Evolutionary conservation across 1,140 invertebrate species (phyloP).

Genomic region (Leptinotarsa undecemlineata): DNA sequence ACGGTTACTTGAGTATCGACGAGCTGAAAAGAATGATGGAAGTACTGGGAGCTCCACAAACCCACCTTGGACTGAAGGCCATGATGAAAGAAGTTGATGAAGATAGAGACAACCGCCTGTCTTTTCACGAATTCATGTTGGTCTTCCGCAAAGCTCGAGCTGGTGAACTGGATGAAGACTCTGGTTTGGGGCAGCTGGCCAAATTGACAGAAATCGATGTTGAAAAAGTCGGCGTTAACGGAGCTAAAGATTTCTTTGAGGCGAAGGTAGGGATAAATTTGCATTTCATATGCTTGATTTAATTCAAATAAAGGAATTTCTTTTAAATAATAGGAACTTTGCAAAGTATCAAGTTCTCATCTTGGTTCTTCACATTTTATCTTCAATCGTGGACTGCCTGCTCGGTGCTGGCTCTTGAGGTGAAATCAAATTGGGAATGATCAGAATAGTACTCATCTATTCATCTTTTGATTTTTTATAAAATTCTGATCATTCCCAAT

Average conservation of each 20-base stretch:
- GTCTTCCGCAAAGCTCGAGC: slow-evolving; percentile 87
- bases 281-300: no score
- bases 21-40: slow-evolving; percentile 97
- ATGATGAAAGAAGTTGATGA: slow-evolving; percentile 96
- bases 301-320: no score
- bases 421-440: no score
- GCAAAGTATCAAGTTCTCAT: no score
- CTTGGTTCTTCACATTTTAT: no score
- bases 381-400: no score
- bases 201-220: slow-evolving; percentile 85
- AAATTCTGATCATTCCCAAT: no score
- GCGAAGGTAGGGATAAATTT: slow-evolving; percentile 67
- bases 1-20: slow-evolving; percentile 84
- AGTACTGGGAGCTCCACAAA: slow-evolving; percentile 90
- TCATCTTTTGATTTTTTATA: no score
- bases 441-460: no score
- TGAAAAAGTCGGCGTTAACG: slow-evolving; percentile 84
- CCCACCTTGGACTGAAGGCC: slow-evolving; percentile 87
- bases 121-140: slow-evolving; percentile 88
- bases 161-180: slow-evolving; percentile 79
- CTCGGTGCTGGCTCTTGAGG: no score
- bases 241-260: slow-evolving; percentile 90
- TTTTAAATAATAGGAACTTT: no score
- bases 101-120: slow-evolving; percentile 85
- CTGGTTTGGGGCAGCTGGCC: slow-evolving; percentile 81